Conservation (phyloP, 2,797 vertebrate species). For the Cossypha heuglini region DNA sequence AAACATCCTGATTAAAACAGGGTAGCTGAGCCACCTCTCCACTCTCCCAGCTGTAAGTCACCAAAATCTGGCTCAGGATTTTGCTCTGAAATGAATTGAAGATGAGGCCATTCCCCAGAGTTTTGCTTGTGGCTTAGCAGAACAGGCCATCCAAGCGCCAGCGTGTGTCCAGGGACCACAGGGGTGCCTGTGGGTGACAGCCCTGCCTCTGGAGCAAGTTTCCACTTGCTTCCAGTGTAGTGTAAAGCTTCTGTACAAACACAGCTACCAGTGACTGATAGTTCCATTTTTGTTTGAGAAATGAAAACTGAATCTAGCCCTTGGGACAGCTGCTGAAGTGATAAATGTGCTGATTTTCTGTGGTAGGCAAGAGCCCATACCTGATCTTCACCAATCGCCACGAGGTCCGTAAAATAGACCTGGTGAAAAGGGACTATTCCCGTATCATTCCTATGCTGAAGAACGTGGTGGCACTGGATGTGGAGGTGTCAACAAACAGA, state of each 20-base stretch:
- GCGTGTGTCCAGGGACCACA: background rate
- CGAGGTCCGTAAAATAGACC: constrained; percentile 91
- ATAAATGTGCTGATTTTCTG: background rate
- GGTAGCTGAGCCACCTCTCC: background rate
- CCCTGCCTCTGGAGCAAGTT: background rate
- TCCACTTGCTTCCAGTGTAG: background rate
- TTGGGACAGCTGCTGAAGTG: background rate
- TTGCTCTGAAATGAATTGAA: background rate
- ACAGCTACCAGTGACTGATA: background rate
- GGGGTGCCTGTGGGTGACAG: rapidly evolving
- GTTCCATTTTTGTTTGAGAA: background rate
- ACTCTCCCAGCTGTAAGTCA: background rate
- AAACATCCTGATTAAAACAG: background rate
- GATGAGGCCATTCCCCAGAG: background rate
- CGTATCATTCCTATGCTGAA: constrained; percentile 94
- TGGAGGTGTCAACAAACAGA: constrained; percentile 92
- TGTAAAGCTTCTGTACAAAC: background rate
- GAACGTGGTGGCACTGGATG: constrained; percentile 94
- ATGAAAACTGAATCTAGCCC: background rate
- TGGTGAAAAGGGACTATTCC: constrained; percentile 89
- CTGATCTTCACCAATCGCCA: constrained; percentile 97
- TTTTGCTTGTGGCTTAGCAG: background rate
- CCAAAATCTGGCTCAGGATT: background rate
- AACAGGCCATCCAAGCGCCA: background rate
- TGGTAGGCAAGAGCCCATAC: constrained; percentile 88